Conservation (phyloP, 2,797 vertebrate species). For the Caiman crocodilus region DNA sequence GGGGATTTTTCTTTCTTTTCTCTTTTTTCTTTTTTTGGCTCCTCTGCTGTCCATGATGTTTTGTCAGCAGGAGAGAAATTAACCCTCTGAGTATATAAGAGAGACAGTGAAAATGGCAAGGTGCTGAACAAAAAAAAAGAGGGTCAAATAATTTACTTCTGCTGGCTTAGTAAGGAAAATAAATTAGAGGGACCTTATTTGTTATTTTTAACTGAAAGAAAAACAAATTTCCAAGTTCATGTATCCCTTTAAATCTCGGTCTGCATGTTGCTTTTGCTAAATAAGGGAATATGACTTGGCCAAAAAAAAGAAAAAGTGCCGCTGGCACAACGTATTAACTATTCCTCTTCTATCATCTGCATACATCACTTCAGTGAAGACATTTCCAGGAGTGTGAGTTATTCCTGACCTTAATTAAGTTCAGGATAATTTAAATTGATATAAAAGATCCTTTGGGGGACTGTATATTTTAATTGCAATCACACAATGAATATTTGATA, state of each 20-base stretch:
- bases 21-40: not conserved
- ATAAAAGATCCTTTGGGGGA: constrained; percentile 55
- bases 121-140: constrained; percentile 49
- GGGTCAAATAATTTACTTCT: constrained; percentile 55
- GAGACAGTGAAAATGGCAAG: constrained; percentile 32
- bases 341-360: not conserved
- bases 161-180: constrained; percentile 33
- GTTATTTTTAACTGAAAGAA: constrained; percentile 30
- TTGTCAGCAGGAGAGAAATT: constrained; percentile 24
- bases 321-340: not conserved
- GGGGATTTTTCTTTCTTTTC: constrained; percentile 34
- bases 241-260: not conserved
- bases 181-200: constrained; percentile 6
- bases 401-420: constrained; percentile 51
- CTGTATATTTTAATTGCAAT: constrained; percentile 69
- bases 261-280: not conserved
- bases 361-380: constrained; percentile 45
- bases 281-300: constrained; percentile 1
- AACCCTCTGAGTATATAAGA: constrained; percentile 18
- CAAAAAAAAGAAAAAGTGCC: constrained; percentile 11
- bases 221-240: not conserved
- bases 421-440: constrained; percentile 72
- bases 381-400: constrained; percentile 31
- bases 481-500: constrained; percentile 70
- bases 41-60: not conserved